Evolutionary conservation across 2,113 vertebrate species (phyloP).

Genomic region (Piaya cayana): DNA sequence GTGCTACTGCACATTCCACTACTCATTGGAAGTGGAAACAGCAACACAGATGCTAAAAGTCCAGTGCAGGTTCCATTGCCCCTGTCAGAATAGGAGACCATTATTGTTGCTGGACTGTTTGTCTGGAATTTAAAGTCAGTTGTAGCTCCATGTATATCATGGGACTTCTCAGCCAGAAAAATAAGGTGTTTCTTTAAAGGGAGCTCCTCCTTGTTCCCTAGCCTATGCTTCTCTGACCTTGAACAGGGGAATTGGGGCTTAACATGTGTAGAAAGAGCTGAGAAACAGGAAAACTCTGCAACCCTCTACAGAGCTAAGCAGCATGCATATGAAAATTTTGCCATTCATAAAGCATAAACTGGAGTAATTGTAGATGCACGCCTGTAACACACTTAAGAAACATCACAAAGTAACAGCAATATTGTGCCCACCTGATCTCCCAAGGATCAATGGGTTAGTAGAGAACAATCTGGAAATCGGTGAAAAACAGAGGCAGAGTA

Average conservation of each 20-base stretch:
- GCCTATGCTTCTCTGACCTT: neutral
- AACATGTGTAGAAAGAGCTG: neutral
- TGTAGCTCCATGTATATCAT: neutral
- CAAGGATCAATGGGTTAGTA: neutral
- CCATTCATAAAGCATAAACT: neutral
- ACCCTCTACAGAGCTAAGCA: neutral
- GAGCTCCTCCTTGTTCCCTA: neutral
- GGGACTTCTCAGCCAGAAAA: neutral
- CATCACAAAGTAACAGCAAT: neutral
- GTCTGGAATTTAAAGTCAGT: slow-evolving; percentile 4
- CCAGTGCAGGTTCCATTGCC: slow-evolving; percentile 35
- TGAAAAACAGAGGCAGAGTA: neutral
- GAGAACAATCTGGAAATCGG: neutral
- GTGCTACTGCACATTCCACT: no score
- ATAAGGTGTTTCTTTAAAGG: neutral
- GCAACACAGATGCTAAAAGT: neutral
- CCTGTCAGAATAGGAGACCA: neutral
- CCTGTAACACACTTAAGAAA: neutral
- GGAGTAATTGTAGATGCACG: neutral
- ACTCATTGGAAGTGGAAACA: slow-evolving; percentile 47
- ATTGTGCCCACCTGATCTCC: neutral
- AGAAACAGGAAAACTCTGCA: neutral
- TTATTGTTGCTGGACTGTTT: neutral
- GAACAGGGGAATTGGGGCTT: neutral
- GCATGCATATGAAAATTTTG: neutral